phyloP scores from a whole-genome alignment of 2,797 vertebrate genomes.

The Lophius americanus region DNA sequence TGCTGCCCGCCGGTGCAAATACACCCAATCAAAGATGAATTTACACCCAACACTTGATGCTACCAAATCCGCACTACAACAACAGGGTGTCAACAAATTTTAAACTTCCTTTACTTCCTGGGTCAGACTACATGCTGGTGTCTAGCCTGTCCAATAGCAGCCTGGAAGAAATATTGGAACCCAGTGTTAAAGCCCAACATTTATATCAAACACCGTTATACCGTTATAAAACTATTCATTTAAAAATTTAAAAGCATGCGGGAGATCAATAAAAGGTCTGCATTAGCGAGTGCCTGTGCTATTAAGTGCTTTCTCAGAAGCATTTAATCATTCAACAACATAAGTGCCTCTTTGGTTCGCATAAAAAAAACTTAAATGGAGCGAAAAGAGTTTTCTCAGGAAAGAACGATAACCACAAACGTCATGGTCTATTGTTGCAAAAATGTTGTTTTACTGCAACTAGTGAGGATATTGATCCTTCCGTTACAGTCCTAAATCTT shows the following conservation, averaged over 20 bases:
- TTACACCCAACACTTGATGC: conserved; percentile 34
- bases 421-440: conserved; percentile 4
- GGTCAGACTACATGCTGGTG: conserved; percentile 6
- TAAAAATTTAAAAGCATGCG: conserved; percentile 18
- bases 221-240: conserved; percentile 20
- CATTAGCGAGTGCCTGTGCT: conserved; percentile 28
- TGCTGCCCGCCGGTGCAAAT: conserved; percentile 11
- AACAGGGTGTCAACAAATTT: conserved; percentile 29
- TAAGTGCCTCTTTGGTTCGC: conserved; percentile 26
- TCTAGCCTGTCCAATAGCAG: conserved; percentile 8
- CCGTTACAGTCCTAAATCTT: background rate
- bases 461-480: background rate
- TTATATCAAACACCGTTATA: conserved; percentile 8
- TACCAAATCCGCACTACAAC: conserved; percentile 13
- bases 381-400: conserved; percentile 2
- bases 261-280: conserved; percentile 16
- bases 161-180: conserved; percentile 8
- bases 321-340: conserved; percentile 33
- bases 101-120: conserved; percentile 22
- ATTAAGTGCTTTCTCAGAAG: conserved; percentile 16
- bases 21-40: conserved; percentile 49
- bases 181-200: conserved; percentile 1
- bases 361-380: background rate
- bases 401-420: background rate
- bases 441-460: background rate